Conservation (phyloP, 2,113 vertebrate genomes). For the Scytalopus superciliaris region DNA sequence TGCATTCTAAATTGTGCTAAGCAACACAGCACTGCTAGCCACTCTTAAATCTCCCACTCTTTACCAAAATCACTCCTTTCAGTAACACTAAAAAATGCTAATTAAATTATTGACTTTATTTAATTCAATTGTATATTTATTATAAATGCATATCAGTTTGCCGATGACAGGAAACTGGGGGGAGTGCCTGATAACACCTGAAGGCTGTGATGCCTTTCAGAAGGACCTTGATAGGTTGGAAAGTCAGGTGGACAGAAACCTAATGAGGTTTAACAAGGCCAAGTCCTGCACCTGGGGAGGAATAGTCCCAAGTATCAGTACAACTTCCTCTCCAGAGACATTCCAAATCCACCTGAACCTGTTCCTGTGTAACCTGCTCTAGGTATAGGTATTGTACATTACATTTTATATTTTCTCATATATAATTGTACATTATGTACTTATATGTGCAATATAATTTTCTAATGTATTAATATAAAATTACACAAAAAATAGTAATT, state of each 20-base stretch:
- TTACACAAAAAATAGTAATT: too few species aligned
- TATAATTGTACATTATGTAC: too few species aligned
- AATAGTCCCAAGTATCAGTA: not conserved
- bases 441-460: too few species aligned
- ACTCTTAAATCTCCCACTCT: not conserved
- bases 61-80: not conserved
- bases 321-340: too few species aligned
- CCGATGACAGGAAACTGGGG: not conserved
- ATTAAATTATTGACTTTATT: not conserved
- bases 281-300: not conserved
- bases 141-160: not conserved
- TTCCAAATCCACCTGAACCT: too few species aligned
- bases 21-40: not conserved
- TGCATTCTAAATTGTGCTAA: not conserved
- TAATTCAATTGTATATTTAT: not conserved
- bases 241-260: not conserved
- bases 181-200: not conserved
- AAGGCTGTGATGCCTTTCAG: not conserved
- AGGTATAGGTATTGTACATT: too few species aligned
- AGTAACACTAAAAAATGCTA: not conserved
- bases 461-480: too few species aligned
- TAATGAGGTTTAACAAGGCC: not conserved
- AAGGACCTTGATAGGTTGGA: not conserved
- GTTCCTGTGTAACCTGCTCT: too few species aligned
- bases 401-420: too few species aligned